Base-by-base conservation (phyloP, 2,113 vertebrate species). In the Calyptommatus sinebrachiatus region DNA sequence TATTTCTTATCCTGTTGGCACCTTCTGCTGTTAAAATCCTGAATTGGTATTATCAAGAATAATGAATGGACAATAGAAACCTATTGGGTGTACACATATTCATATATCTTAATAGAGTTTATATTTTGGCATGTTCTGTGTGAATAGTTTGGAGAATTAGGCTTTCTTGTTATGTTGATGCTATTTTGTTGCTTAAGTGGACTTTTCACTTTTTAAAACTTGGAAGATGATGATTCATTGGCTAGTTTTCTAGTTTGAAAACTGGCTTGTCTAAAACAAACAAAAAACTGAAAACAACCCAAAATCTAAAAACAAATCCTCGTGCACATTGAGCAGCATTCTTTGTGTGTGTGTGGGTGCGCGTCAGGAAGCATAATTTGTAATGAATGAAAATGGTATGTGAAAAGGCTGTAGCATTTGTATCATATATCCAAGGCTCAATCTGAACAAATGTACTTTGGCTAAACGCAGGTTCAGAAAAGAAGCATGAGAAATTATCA, bases 401-500 rank as follows among this genome's bases (percentile, higher is more conserved):
- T 93, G 89, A 93, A 94, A 93, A 95, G 90, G 91, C 93, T 95
- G 94, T 95, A 95, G 94, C 95, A 94, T 94, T 94, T 95, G 93
- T 95, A 92, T 95, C 92, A 92, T 95, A 94, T 92, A 81, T 95
- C 93, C 95, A 94, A 95, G 92, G 90, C 94, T 92, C 93, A 94
- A 94, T 95, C 95, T 96, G 95, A 96, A 95, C 94, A 94, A 93
- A 94, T 96, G 93, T 96, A 92, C 94, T 96, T 96, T 96, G 95
- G 94, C 95, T 96, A 96, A 96, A 96, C 92, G 85, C 94, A 99
- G 98, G 97, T 90, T 98, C 98, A 84, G 97, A 98, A 95, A 99
- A 98, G 96, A 99, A 98, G 94, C 96, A 96, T 86, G 98, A 99
- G 93, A 99, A 99, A 95, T 96, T 99, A 93, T 97, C 98, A 46